Evolutionary conservation across 1,140 invertebrate genomes (phyloP).

Genomic region (Drosophila pandora): DNA sequence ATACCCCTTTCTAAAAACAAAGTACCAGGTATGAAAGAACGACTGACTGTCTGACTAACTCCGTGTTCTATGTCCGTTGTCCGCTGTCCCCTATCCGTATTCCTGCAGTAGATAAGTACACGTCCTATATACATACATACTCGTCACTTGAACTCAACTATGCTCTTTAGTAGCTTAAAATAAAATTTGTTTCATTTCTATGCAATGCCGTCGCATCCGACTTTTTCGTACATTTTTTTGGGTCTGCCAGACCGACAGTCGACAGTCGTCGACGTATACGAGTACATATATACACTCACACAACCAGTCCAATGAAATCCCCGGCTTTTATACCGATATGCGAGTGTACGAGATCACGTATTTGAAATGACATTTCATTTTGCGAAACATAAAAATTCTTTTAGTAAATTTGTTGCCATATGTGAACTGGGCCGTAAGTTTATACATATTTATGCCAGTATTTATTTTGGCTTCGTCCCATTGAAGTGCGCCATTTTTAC

Average conservation of each 20-base stretch:
- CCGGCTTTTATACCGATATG: constrained; percentile 11
- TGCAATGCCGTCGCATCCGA: constrained; percentile 44
- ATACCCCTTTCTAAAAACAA: background rate
- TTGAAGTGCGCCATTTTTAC: constrained; percentile 39
- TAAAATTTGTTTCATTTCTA: constrained; percentile 68
- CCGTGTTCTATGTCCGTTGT: constrained; percentile 1
- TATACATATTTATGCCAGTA: constrained; percentile 44
- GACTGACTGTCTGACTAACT: background rate
- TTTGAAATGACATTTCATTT: constrained; percentile 67
- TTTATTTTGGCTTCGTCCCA: constrained; percentile 39
- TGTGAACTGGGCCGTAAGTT: constrained; percentile 25
- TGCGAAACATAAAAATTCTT: constrained; percentile 63
- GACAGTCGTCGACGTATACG: constrained; percentile 25
- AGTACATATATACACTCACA: constrained; percentile 16
- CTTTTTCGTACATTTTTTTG: constrained; percentile 39
- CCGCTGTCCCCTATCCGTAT: constrained; percentile 14
- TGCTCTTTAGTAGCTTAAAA: constrained; percentile 74
- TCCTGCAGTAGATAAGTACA: constrained; percentile 59
- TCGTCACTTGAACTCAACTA: constrained; percentile 67
- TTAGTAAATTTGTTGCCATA: constrained; percentile 60
- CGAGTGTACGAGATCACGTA: constrained; percentile 47
- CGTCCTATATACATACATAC: constrained; percentile 33
- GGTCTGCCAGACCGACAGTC: constrained; percentile 25
- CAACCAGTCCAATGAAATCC: constrained; percentile 5
- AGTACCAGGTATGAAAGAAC: background rate